A percentile compares a stretch with the other conserved stretches of the same genome.
Conservation (phyloP, 2,888 invertebrate genomes). For the Agrochola litura region DNA sequence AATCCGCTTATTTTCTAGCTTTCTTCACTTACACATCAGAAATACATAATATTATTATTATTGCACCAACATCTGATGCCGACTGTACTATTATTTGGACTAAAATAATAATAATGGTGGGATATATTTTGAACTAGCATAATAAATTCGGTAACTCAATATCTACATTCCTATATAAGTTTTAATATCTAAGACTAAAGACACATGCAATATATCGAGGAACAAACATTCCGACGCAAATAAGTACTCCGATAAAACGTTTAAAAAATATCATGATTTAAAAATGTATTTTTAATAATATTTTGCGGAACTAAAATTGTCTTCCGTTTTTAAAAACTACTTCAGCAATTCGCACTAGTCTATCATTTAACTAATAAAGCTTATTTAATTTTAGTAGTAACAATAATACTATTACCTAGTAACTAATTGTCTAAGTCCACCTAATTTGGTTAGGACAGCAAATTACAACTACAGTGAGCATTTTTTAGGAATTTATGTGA, state of each 20-base stretch:
- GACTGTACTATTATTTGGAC: constrained; percentile 53
- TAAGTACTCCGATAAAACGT: constrained; percentile 26
- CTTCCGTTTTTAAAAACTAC: constrained; percentile 34
- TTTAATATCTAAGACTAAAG: constrained; percentile 28
- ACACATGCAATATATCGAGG: constrained; percentile 40
- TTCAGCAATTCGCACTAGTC: constrained; percentile 52
- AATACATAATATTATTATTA: constrained; percentile 3
- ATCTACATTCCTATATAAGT: constrained; percentile 30
- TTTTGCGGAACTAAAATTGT: constrained; percentile 7
- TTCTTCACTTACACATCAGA: neutral
- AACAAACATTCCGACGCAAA: constrained; percentile 18
- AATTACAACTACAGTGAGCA: constrained; percentile 70
- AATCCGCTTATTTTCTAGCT: neutral
- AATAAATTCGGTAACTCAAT: constrained; percentile 64
- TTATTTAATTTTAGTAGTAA: constrained; percentile 67
- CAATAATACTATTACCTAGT: constrained; percentile 65
- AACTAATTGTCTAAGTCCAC: constrained; percentile 44
- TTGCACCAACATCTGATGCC: constrained; percentile 29
- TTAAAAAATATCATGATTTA: constrained; percentile 40
- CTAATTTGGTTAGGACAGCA: constrained; percentile 53
- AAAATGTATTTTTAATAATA: constrained; percentile 7
- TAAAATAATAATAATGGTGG: constrained; percentile 62
- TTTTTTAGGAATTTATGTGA: constrained; percentile 65
- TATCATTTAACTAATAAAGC: constrained; percentile 71
- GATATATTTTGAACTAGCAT: constrained; percentile 65